Conservation (phyloP, 1,140 invertebrate genomes). For the Ostrea denselamellosa region DNA sequence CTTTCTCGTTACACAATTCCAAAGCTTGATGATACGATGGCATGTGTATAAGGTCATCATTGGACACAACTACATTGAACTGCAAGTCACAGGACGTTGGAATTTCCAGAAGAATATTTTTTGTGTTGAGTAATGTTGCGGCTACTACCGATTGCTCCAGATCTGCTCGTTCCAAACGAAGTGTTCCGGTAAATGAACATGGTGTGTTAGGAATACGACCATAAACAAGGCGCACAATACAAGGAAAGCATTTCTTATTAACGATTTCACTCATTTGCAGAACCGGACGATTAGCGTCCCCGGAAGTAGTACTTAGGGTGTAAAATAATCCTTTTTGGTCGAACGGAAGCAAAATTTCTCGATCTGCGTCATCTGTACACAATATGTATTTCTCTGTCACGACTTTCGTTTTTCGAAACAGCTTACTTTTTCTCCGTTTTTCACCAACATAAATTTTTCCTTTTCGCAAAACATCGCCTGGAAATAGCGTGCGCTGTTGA, state of each 20-base stretch:
- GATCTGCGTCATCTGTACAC: constrained; percentile 66
- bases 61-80: constrained; percentile 59
- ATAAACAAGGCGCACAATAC: constrained; percentile 64
- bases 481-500: constrained; percentile 58
- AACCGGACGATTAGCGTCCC: constrained; percentile 52
- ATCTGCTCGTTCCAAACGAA: constrained; percentile 57
- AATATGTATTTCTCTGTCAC: constrained; percentile 61
- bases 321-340: constrained; percentile 65
- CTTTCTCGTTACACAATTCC: constrained; percentile 59
- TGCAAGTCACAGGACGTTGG: constrained; percentile 57
- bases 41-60: constrained; percentile 48
- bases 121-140: constrained; percentile 62
- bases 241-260: constrained; percentile 55
- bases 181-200: constrained; percentile 64
- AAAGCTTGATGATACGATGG: constrained; percentile 58
- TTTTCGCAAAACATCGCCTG: constrained; percentile 64
- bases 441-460: constrained; percentile 59
- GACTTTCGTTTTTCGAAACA: constrained; percentile 55
- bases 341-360: constrained; percentile 65
- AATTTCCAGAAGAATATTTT: constrained; percentile 65
- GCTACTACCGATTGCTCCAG: constrained; percentile 64
- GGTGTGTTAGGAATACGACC: constrained; percentile 62
- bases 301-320: constrained; percentile 51
- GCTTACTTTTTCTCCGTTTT: constrained; percentile 56
- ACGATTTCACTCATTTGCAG: constrained; percentile 63